Conservation (phyloP, 2,113 vertebrate species). For the Odontophorus gujanensis region DNA sequence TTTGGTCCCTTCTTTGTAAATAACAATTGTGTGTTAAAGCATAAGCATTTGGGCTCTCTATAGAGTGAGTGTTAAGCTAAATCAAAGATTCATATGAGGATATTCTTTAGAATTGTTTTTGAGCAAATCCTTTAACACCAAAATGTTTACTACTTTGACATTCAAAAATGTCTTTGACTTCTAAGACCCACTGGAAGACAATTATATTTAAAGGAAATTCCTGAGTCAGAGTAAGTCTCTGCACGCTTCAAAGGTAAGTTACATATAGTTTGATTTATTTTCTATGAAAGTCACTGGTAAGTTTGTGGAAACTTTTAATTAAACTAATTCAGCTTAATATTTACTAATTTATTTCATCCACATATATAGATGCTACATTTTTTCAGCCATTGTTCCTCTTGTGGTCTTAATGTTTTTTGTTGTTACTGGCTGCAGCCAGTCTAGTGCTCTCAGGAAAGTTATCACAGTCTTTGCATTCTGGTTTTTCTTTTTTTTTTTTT, state of each 20-base stretch:
- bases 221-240: not conserved
- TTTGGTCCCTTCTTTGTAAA: conserved; percentile 23
- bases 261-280: not conserved
- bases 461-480: not conserved
- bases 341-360: not conserved
- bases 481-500: not conserved
- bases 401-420: not conserved
- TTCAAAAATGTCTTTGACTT: not conserved
- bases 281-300: not conserved
- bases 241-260: not conserved
- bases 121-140: not conserved
- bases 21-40: not conserved
- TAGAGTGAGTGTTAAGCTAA: not conserved
- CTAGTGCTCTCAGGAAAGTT: not conserved
- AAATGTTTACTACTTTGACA: not conserved
- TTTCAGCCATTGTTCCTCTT: not conserved
- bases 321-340: not conserved
- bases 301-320: not conserved
- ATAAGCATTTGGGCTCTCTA: not conserved
- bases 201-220: not conserved
- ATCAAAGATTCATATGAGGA: not conserved
- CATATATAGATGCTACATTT: not conserved
- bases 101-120: not conserved
- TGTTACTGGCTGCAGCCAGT: not conserved
- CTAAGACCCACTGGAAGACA: not conserved